These are phyloP conservation scores for Pristionchus exspectatus DNA, from an alignment of 2,888 invertebrate genomes.

Conservation along the genomic window DNA sequence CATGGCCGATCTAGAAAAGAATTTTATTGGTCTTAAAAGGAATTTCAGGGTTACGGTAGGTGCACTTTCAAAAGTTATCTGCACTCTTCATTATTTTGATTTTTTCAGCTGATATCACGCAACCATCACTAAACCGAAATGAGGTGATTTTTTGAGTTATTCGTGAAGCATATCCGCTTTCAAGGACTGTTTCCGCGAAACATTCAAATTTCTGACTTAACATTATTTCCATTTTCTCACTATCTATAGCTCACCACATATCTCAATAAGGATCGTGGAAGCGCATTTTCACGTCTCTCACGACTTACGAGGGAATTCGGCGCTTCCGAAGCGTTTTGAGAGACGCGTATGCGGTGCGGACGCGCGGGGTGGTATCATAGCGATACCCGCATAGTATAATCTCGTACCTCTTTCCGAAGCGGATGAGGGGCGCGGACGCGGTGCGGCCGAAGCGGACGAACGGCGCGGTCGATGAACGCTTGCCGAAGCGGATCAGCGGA, in stretches of 20 bases:
- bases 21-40: not conserved
- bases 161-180: not conserved
- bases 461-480: conserved; percentile 46
- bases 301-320: too few species aligned
- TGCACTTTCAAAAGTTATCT: not conserved
- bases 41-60: not conserved
- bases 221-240: too few species aligned
- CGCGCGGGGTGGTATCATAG: not conserved
- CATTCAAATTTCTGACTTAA: too few species aligned
- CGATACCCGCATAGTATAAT: not conserved
- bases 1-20: conserved; percentile 26
- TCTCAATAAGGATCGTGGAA: too few species aligned
- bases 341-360: too few species aligned
- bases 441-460: conserved; percentile 55
- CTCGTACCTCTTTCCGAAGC: conserved; percentile 53
- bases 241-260: too few species aligned
- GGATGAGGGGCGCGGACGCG: conserved; percentile 52
- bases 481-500: conserved; percentile 54
- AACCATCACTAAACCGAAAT: not conserved
- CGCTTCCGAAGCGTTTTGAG: too few species aligned
- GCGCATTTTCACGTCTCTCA: too few species aligned
- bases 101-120: not conserved
- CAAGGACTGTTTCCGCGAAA: not conserved
- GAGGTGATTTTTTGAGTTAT: not conserved
- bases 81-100: not conserved